Evolutionary conservation across 2,797 vertebrate genomes (phyloP).

Genomic region (Buceros bicornis): DNA sequence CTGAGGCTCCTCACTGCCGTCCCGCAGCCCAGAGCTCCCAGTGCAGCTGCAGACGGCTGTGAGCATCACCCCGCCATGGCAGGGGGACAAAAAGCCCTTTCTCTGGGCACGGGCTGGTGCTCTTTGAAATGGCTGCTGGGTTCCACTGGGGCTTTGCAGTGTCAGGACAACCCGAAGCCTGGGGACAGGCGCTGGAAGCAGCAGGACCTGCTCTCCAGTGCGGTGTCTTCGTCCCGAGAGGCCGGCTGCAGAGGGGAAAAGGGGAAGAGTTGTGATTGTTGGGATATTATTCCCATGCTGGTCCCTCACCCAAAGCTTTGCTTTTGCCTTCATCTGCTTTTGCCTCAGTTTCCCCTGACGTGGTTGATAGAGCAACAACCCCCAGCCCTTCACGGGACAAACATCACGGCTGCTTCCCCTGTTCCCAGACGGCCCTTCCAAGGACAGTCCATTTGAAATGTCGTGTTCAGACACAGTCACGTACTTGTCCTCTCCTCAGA

Average conservation of each 20-base stretch:
- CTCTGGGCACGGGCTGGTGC: not conserved
- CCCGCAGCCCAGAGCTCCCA: not conserved
- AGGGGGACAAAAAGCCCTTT: not conserved
- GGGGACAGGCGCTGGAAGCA: not conserved
- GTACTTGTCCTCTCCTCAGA: not conserved
- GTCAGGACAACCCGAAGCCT: not conserved
- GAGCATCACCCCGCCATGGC: not conserved
- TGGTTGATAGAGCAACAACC: not conserved
- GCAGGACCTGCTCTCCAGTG: not conserved
- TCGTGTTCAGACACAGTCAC: accelerated
- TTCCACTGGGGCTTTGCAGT: not conserved
- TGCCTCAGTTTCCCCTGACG: not conserved
- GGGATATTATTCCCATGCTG: not conserved
- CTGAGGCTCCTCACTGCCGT: not conserved
- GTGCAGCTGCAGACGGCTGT: not conserved
- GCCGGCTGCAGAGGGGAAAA: accelerated
- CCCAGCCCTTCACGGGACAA: not conserved
- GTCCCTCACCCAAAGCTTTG: not conserved
- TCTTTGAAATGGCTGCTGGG: not conserved
- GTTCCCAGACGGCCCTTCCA: not conserved
- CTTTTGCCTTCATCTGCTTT: not conserved
- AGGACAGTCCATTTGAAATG: not conserved
- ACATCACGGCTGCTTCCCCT: accelerated
- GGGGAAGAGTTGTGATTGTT: not conserved
- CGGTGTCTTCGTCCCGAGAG: not conserved